Base-by-base conservation (phyloP, 2,113 vertebrate genomes). In the Osmerus mordax region DNA sequence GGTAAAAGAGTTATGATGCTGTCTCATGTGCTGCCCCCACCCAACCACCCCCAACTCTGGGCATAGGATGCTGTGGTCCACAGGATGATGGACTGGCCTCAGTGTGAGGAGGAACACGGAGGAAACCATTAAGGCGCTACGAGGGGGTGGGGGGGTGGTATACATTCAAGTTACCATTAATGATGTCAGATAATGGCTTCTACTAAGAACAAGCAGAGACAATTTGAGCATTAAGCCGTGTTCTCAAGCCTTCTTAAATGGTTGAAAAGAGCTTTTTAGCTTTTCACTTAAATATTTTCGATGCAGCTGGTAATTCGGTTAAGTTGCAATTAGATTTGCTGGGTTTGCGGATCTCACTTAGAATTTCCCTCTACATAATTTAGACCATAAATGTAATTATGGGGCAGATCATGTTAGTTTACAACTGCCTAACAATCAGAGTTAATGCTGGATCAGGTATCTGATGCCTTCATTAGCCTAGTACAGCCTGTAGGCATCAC, bases 91-190 rank as follows among this genome's bases (percentile, higher is more conserved):
- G 65, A 41, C 52, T 72, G 54, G 60, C 72, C 64, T 81, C 77
- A 83, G 77, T 81, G 86, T 80, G 79, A 82, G 84, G 66, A 66
- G 47, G 63, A 72, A 62, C 71, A 60, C 36, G 65, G 80, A 75
- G 78, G 56, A 76, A 82, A 71, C 77, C 83, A 86, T 86, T 86
- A 86, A 69, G 76, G 69, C 69, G 54, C 77, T 78, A 80, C 80
- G 85, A 86, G 83, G 72, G 78, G 77, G 70, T 79, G 81, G 83
- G 82, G 82, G 72, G 81, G 81, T 81, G 82, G 82, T 86, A 86
- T 86, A 84, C 83, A 84, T 88, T 84, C 82, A 84, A 82, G 87
- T 86, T 86, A 83, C 80, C 75, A 64, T 73, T 75, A 73, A 75
- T 60, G 70, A 56, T 73, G 70, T 67, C 67, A 72, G 75, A 74